Evolutionary conservation across 2,797 vertebrate genomes (phyloP).

Genomic region (Pachyuromys duprasi): DNA sequence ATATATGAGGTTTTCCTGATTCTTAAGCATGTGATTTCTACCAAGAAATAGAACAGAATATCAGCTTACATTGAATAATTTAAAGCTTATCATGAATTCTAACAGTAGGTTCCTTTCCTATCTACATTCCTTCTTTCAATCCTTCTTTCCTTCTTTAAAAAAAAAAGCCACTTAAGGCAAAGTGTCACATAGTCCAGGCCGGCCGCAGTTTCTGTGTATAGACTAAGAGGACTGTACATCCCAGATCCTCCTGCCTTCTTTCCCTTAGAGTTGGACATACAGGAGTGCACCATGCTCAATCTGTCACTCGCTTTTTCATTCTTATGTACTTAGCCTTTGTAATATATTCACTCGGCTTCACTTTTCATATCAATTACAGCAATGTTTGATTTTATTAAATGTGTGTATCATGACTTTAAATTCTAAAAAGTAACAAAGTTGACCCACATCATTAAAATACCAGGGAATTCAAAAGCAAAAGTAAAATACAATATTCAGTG

Average conservation of each 20-base stretch:
- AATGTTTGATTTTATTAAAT: neutral
- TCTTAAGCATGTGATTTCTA: neutral
- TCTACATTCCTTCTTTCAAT: neutral
- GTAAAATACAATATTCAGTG: neutral
- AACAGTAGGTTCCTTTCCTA: neutral
- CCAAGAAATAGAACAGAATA: constrained; percentile 35
- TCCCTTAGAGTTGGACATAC: neutral
- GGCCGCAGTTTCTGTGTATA: neutral
- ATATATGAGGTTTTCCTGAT: neutral
- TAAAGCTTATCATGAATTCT: neutral
- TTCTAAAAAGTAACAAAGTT: constrained; percentile 13
- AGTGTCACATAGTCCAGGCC: neutral
- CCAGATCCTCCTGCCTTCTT: no score
- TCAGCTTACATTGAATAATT: constrained; percentile 41
- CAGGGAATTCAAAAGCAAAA: constrained; percentile 36
- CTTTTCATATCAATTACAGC: neutral
- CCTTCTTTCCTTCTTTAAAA: neutral
- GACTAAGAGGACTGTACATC: neutral
- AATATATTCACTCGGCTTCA: neutral
- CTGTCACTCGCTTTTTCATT: neutral
- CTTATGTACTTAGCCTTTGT: neutral
- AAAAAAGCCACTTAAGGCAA: neutral
- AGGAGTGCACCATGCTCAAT: neutral
- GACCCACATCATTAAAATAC: neutral
- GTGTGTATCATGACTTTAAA: neutral